These are phyloP conservation scores for Aphelocoma californica DNA, from an alignment of 2,797 vertebrate genomes.

Conservation along the genomic window DNA sequence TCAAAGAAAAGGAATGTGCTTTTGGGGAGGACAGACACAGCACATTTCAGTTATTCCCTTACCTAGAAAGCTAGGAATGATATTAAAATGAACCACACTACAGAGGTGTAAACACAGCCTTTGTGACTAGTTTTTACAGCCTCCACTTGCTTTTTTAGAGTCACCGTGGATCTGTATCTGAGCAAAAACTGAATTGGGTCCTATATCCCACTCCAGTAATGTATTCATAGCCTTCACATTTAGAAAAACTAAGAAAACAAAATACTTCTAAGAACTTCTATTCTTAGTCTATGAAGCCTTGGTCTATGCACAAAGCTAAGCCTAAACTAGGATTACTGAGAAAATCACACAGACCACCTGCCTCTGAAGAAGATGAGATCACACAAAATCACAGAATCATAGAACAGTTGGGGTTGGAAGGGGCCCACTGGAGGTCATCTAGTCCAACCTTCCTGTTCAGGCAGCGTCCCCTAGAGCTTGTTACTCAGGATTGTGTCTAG, in stretches of 20 bases:
- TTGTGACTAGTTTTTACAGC: not conserved
- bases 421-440: not conserved
- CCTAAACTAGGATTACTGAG: not conserved
- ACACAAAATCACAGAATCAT: not conserved
- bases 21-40: not conserved
- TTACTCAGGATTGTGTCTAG: not conserved
- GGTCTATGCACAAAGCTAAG: not conserved
- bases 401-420: not conserved
- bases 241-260: not conserved
- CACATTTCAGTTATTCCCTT: not conserved
- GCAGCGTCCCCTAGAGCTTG: not conserved
- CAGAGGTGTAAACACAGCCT: not conserved
- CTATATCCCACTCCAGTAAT: not conserved
- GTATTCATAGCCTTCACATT: not conserved
- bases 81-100: not conserved
- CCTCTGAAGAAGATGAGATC: not conserved
- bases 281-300: not conserved
- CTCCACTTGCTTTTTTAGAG: not conserved
- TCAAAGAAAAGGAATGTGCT: not conserved
- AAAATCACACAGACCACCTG: not conserved
- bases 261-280: not conserved
- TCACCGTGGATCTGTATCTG: not conserved
- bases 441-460: not conserved
- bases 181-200: not conserved
- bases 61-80: not conserved